Conservation (phyloP, 2,888 invertebrate species). For the Melanophora roralis region DNA sequence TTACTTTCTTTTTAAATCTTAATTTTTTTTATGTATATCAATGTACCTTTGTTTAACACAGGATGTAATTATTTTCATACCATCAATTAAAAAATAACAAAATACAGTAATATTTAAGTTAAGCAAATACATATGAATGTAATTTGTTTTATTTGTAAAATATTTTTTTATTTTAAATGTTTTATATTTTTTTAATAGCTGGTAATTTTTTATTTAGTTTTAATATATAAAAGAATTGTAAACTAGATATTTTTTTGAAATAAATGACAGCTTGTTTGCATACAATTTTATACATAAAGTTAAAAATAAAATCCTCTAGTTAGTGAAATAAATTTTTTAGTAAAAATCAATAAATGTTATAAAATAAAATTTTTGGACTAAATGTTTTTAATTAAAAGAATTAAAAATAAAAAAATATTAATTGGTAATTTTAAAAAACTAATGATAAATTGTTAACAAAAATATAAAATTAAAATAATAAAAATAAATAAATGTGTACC, state of each 20-base stretch:
- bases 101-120: conserved; percentile 56
- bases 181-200: conserved; percentile 52
- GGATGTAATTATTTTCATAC: conserved; percentile 51
- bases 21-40: no score
- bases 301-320: conserved; percentile 47
- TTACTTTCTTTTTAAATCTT: no score
- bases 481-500: conserved; percentile 52
- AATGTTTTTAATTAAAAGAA: conserved; percentile 46
- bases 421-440: conserved; percentile 27
- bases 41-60: conserved; percentile 56
- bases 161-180: conserved; percentile 19
- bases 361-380: conserved; percentile 39
- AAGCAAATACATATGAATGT: no score
- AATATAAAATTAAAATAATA: no score
- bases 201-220: conserved; percentile 1
- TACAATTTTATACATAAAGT: neutral
- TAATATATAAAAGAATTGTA: conserved; percentile 1
- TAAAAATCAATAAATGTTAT: conserved; percentile 31
- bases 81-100: conserved; percentile 47
- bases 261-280: conserved; percentile 21
- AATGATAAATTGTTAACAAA: conserved; percentile 23
- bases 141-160: conserved; percentile 31
- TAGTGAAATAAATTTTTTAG: conserved; percentile 61
- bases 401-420: neutral
- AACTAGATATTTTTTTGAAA: neutral